These are phyloP conservation scores for Vanessa atalanta DNA, from an alignment of 1,140 invertebrate genomes.

Conservation along the genomic window DNA sequence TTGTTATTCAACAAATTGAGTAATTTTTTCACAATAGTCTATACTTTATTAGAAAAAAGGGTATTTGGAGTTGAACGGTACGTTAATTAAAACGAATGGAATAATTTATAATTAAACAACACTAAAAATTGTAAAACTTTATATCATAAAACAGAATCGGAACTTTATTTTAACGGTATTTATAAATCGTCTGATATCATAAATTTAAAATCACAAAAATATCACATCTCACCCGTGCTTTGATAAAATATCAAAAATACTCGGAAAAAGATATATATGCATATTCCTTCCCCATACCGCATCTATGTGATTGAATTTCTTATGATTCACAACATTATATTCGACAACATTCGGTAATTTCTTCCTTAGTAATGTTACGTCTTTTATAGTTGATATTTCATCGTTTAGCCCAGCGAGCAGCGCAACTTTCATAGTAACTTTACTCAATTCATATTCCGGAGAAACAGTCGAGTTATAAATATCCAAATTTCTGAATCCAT, in stretches of 20 bases:
- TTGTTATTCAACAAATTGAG: no score
- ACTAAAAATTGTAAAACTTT: no score
- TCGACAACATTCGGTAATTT: slow-evolving; percentile 73
- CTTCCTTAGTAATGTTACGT: slow-evolving; percentile 66
- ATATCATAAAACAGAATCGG: no score
- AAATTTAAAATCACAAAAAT: neutral
- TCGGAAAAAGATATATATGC: slow-evolving; percentile 60
- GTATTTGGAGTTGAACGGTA: no score
- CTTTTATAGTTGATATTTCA: slow-evolving; percentile 78
- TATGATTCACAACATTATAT: slow-evolving; percentile 41
- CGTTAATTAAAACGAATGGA: no score
- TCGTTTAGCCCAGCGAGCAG: slow-evolving; percentile 81
- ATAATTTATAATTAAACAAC: no score
- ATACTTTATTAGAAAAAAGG: no score
- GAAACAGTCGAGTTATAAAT: slow-evolving; percentile 78
- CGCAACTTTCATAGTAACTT: slow-evolving; percentile 81
- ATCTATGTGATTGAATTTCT: slow-evolving; percentile 73
- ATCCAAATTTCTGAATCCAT: slow-evolving; percentile 76
- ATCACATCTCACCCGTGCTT: slow-evolving; percentile 26
- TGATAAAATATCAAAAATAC: slow-evolving; percentile 45
- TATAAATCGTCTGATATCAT: no score
- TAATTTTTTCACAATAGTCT: no score
- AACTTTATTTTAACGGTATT: no score
- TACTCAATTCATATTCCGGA: slow-evolving; percentile 80
- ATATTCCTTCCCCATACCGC: slow-evolving; percentile 81